Percentiles rank a stretch among this genome's conserved stretches.
Evolutionary conservation across 1,140 invertebrate genomes (phyloP).

Genomic region (Saccostrea echinata): DNA sequence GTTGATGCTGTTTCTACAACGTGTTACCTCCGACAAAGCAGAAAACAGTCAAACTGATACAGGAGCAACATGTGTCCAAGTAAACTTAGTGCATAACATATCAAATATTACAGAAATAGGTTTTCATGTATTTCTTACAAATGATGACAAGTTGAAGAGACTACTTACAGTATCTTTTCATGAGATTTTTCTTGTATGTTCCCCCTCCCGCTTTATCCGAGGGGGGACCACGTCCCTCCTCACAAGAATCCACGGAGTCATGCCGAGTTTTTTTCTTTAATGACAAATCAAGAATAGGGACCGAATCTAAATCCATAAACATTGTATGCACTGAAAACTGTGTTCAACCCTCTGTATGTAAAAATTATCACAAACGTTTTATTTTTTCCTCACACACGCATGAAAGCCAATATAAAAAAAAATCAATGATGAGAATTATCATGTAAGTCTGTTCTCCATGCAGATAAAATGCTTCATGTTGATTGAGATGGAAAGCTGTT

Average conservation of each 20-base stretch:
- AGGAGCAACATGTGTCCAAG: conserved; percentile 9
- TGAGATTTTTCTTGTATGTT: conserved; percentile 60
- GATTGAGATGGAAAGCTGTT: conserved; percentile 9
- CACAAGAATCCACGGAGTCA: conserved; percentile 57
- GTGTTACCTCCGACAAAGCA: background rate
- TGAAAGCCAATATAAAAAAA: conserved; percentile 29
- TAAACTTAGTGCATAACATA: background rate
- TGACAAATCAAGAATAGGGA: conserved; percentile 65
- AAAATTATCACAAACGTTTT: conserved; percentile 18
- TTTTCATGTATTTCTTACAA: background rate
- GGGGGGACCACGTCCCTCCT: conserved; percentile 59
- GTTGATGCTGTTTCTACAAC: background rate
- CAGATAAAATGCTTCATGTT: conserved; percentile 34
- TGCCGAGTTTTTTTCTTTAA: conserved; percentile 60
- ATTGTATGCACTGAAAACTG: conserved; percentile 19
- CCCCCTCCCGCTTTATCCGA: conserved; percentile 35
- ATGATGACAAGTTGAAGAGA: background rate
- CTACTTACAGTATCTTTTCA: conserved; percentile 61
- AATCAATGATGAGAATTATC: conserved; percentile 22
- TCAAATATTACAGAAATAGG: background rate
- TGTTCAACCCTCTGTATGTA: conserved; percentile 8
- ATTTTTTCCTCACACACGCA: conserved; percentile 7
- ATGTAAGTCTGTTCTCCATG: conserved; percentile 36
- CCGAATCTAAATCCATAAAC: conserved; percentile 53
- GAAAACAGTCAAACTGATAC: background rate